Evolutionary conservation across 2,797 vertebrate species (phyloP), one percentile per base, ranked within the genome.

Genomic region (Sebastiscus tertius): DNA sequence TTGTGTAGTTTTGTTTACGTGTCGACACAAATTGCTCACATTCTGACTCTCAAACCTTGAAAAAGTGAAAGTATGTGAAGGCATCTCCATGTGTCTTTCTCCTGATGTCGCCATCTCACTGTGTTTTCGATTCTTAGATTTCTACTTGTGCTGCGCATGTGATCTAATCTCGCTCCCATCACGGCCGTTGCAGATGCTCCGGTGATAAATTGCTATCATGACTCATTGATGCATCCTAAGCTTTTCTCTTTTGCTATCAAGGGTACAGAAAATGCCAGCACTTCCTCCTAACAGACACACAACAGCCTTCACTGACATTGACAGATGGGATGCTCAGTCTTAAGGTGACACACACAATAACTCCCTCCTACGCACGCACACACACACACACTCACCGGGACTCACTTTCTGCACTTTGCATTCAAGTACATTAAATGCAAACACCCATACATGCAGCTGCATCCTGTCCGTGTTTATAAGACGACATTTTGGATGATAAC

Each of bases 171-270:
- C 33, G 46, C 62, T 75, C 65, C 70, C 69, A 55, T 71, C 3
- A 1, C 14, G 2, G 58, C 29, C n/a, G 7, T 68, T 68, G 46
- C 66, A 80, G 82, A 83, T 54, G 39, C 60, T 77, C 4, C 3
- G 80, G 49, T 87, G 88, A 90, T 92, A 66, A 87, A 91, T 84
- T 72, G 80, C 72, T 42, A 79, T 89, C 83, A 82, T 85, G 83
- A 92, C 79, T 90, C 84, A 87, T 39, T 80, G 85, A 86, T 82
- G 77, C 85, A 55, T 75, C 85, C 83, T 83, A 52, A 92, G 91
- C 82, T 79, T 86, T 78, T 88, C 80, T 68, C 68, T 75, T 82
- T 87, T 86, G 54, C 87, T 69, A 93, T 88, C 75, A 80, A 87
- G 85, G 81, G 66, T 77, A 85, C 49, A 78, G 86, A 87, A 89